Evolutionary conservation across 2,113 vertebrate species (phyloP), one percentile per base, ranked within the genome.

Genomic region (Heptranchias perlo): DNA sequence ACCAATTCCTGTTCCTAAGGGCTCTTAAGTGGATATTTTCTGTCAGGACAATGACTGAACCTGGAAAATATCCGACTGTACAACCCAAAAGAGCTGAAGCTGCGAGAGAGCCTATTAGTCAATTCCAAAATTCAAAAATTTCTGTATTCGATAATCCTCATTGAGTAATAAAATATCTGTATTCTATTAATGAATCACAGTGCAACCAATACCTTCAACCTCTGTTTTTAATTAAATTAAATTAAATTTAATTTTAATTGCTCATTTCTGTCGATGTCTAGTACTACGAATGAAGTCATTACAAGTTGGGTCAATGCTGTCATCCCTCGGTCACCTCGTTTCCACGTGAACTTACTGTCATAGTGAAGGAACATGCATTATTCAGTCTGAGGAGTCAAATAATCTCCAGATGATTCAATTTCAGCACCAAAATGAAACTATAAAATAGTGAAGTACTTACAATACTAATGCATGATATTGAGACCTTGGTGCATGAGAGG

Each of bases 401-500:
- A 39, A 93, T 93, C 58, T 93, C 89, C n/a, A 7, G 58, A 93
- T 64, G 58, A 93, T 93, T 93, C 89, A 93, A 93, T 93, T 93
- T 61, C 89, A 93, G 58, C 21, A 62, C 89, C 58, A 93, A 93
- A 93, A 93, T 93, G 89, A 93, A n/a, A 58, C 89, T 93, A 93
- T 93, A 93, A 93, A 93, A 93, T 62, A n/a, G 58, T 18, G 31
- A 93, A 93, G 58, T 62, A 93, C 89, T 93, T 93, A 62, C 58
- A 93, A 93, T 93, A 93, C 89, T 93, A 93, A 93, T 93, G 89
- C 89, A 93, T 18, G 35, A 62, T 93, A 64, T 39, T 93, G 58
- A 62, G 58, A 64, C 89, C 54, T 93, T 93, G 89, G 61, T 18
- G 58, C 58, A 62, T 62, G 89, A 93, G 16, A 93, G 58, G 89